These are phyloP conservation scores for Muntiacus reevesi DNA, from an alignment of 2,113 vertebrate species.

Conservation along the genomic window DNA sequence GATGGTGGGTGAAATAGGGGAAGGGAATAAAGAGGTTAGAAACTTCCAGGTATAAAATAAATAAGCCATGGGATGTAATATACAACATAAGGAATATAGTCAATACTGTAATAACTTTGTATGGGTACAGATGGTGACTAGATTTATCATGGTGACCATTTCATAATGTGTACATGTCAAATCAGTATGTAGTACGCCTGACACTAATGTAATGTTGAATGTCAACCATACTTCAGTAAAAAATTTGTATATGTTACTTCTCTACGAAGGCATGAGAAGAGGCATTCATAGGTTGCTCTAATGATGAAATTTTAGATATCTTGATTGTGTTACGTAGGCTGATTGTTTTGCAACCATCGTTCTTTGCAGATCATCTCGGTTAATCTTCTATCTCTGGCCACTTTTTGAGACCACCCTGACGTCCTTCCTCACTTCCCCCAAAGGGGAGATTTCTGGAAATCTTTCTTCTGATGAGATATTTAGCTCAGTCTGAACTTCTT, in stretches of 20 bases:
- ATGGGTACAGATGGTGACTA: background rate
- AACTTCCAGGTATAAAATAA: background rate
- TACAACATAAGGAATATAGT: background rate
- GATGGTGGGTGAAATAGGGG: background rate
- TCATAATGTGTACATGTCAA: background rate
- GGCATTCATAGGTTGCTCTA: background rate
- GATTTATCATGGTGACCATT: background rate
- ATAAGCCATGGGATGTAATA: background rate
- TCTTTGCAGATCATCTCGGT: background rate
- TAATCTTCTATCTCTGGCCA: background rate
- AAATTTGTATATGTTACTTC: background rate
- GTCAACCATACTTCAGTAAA: background rate
- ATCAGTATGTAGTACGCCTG: background rate
- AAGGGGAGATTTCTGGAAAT: background rate
- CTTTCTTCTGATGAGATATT: background rate
- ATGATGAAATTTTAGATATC: background rate
- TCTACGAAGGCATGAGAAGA: background rate
- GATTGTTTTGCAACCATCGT: background rate
- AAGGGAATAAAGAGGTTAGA: background rate
- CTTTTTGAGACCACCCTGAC: background rate
- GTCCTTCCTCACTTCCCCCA: background rate
- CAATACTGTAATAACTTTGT: background rate
- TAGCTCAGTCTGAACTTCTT: background rate
- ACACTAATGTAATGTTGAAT: no score
- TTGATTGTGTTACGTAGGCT: background rate